Percentiles rank a stretch among this genome's conserved stretches.
Evolutionary conservation across 1,140 invertebrate genomes (phyloP).

Genomic region (Atta colombica): DNA sequence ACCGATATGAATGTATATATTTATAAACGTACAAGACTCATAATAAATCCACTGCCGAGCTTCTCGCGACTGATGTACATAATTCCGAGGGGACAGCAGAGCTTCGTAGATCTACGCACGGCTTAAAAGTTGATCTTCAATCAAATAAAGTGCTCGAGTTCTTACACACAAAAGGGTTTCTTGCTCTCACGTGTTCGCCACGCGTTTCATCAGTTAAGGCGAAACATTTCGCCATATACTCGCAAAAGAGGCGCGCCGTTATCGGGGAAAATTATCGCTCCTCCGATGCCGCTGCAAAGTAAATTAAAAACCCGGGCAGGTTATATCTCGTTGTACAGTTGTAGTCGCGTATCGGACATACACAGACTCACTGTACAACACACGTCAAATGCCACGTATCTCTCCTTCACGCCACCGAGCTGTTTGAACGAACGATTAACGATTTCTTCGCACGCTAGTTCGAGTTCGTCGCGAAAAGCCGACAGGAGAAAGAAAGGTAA

Average conservation of each 20-base stretch:
- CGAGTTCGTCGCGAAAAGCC: conserved; percentile 29
- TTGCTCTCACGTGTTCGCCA: neutral
- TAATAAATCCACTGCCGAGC: conserved; percentile 30
- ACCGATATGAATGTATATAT: conserved; percentile 20
- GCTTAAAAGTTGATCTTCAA: neutral
- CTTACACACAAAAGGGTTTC: neutral
- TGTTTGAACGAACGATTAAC: conserved; percentile 39
- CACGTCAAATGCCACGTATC: neutral
- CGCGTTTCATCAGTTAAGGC: conserved; percentile 15
- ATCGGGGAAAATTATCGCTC: conserved; percentile 38
- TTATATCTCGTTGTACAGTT: conserved; percentile 5
- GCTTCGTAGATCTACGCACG: neutral
- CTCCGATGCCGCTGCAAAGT: neutral
- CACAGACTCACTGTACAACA: neutral
- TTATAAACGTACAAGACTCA: conserved; percentile 5
- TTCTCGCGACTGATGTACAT: neutral
- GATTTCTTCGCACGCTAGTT: conserved; percentile 43
- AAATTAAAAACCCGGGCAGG: conserved; percentile 44
- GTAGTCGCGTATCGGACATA: conserved; percentile 14
- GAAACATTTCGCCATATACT: neutral
- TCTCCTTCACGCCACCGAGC: neutral
- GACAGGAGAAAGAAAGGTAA: neutral
- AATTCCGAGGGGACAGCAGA: neutral
- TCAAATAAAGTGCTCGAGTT: neutral
- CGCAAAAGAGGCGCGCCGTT: conserved; percentile 28